Evolutionary conservation across 1,140 invertebrate genomes (phyloP).

Genomic region (Anagrus nilaparvatae): DNA sequence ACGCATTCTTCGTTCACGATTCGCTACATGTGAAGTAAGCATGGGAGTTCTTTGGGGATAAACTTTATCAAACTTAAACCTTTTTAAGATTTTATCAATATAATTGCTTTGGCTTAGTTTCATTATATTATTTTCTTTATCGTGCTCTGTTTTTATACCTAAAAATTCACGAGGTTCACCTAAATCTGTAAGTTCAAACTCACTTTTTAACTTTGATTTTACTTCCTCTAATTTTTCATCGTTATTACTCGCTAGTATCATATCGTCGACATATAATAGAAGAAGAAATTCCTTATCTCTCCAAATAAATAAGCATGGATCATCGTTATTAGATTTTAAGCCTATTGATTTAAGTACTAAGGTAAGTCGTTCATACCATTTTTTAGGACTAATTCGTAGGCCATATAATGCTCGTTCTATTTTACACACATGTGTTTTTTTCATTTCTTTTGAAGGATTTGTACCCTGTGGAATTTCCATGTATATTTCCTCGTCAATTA

Average conservation of each 20-base stretch:
- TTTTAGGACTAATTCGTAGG: slow-evolving; percentile 23
- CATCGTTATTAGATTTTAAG: slow-evolving; percentile 16
- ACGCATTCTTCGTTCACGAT: slow-evolving; percentile 3
- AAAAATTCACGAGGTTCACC: slow-evolving; percentile 6
- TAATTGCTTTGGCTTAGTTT: not conserved
- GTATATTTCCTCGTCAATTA: slow-evolving; percentile 32
- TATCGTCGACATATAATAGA: slow-evolving; percentile 12
- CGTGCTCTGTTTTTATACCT: not conserved
- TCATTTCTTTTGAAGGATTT: not conserved
- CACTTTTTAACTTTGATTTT: slow-evolving; percentile 3
- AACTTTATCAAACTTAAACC: slow-evolving; percentile 4
- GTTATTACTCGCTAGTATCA: slow-evolving; percentile 12
- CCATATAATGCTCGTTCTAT: slow-evolving; percentile 27
- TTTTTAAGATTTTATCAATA: slow-evolving; percentile 4
- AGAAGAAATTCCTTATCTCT: not conserved
- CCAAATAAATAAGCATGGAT: slow-evolving; percentile 24
- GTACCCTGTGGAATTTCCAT: slow-evolving; percentile 28
- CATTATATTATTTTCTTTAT: not conserved
- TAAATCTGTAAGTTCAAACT: slow-evolving; percentile 10
- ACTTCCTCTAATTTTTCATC: slow-evolving; percentile 1
- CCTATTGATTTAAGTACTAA: slow-evolving; percentile 8
- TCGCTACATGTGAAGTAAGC: not conserved
- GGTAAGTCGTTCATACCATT: slow-evolving; percentile 20
- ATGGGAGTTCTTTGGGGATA: slow-evolving; percentile 5
- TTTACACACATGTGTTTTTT: slow-evolving; percentile 13